Percentiles rank a stretch among this genome's conserved stretches.
Evolutionary conservation across 1,140 invertebrate species (phyloP).

Genomic region (Drosophila truncata): DNA sequence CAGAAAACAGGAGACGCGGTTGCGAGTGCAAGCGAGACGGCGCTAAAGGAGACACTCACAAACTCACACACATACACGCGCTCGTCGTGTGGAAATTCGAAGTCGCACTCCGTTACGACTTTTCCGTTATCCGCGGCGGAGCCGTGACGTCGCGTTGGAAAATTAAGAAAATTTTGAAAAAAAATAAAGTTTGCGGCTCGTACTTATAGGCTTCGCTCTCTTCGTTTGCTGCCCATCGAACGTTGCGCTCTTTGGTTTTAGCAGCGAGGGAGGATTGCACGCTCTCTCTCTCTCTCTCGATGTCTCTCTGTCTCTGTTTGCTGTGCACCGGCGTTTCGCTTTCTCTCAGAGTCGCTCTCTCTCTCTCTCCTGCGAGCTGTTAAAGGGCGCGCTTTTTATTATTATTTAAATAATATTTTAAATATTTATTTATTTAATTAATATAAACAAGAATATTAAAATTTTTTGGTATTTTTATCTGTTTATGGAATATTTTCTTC

Average conservation of each 20-base stretch:
- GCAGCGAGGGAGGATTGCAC: slow-evolving; percentile 4
- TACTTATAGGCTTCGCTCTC: slow-evolving; percentile 20
- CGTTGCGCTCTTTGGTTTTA: background rate
- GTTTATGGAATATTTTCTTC: too few species aligned
- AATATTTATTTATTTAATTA: too few species aligned
- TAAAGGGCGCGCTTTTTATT: too few species aligned
- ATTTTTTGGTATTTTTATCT: too few species aligned
- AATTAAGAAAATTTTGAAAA: slow-evolving; percentile 15
- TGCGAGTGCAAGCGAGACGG: slow-evolving; percentile 15
- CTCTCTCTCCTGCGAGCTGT: background rate
- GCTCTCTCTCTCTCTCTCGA: background rate
- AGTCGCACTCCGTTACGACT: slow-evolving; percentile 15
- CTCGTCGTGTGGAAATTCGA: slow-evolving; percentile 7
- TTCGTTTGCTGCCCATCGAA: background rate
- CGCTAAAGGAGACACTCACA: background rate
- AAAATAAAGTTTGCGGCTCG: slow-evolving; percentile 18
- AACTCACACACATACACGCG: slow-evolving; percentile 1
- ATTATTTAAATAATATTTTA: too few species aligned
- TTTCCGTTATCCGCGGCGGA: slow-evolving; percentile 17
- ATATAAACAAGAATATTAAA: too few species aligned
- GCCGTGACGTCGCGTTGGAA: slow-evolving; percentile 13
- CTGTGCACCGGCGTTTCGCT: slow-evolving; percentile 9
- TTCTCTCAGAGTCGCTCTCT: background rate
- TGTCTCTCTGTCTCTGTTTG: background rate
- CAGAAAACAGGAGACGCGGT: slow-evolving; percentile 3